These are phyloP conservation scores for Tenebrio molitor DNA, from an alignment of 1,140 invertebrate genomes.

Conservation along the genomic window DNA sequence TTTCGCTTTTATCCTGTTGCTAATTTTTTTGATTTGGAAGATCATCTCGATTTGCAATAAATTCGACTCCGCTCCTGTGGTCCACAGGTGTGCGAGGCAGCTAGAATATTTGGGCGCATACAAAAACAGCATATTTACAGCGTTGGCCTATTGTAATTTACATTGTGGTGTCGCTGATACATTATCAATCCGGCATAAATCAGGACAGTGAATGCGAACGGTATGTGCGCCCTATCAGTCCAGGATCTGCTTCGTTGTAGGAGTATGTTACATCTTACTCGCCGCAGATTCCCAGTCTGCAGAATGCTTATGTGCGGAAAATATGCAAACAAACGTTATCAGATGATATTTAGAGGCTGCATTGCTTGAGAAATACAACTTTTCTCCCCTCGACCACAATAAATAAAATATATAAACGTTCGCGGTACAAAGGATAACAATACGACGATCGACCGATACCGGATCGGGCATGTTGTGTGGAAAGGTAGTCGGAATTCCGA, in stretches of 20 bases:
- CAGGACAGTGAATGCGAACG: constrained; percentile 52
- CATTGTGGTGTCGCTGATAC: constrained; percentile 61
- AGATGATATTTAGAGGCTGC: constrained; percentile 50
- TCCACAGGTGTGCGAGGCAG: constrained; percentile 12
- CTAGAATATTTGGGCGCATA: constrained; percentile 56
- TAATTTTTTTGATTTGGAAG: not conserved
- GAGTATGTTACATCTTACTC: constrained; percentile 55
- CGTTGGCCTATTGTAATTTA: constrained; percentile 58
- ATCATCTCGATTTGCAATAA: not conserved
- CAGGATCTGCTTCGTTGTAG: constrained; percentile 48
- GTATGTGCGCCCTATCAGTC: constrained; percentile 53
- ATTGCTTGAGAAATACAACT: constrained; percentile 25
- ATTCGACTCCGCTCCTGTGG: constrained; percentile 38
- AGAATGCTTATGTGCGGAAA: constrained; percentile 44
- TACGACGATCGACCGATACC: too few relatives aligned
- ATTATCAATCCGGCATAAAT: constrained; percentile 59
- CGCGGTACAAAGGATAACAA: too few relatives aligned
- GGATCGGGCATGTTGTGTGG: too few relatives aligned
- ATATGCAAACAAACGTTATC: constrained; percentile 52
- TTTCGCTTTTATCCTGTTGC: too few relatives aligned
- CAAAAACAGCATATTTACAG: constrained; percentile 58
- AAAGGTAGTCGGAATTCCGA: too few relatives aligned
- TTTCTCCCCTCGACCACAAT: not conserved
- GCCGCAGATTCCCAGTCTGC: constrained; percentile 28
- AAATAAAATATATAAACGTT: constrained; percentile 25